phyloP scores from a whole-genome alignment of 2,797 vertebrate genomes.

The Cossypha niveicapilla region DNA sequence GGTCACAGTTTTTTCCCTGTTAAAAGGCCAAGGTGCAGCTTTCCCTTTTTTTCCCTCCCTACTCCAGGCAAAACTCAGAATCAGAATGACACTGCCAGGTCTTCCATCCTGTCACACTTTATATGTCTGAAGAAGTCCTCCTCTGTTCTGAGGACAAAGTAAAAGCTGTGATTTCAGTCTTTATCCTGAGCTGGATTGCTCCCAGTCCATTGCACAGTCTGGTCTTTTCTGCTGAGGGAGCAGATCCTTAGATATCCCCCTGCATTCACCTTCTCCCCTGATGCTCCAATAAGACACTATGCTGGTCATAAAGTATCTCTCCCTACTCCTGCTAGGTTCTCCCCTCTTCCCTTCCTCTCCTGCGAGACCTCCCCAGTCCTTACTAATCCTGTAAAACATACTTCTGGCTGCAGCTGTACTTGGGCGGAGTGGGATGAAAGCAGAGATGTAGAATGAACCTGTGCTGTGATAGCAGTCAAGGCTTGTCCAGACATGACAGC shows the following conservation, averaged over 20 bases:
- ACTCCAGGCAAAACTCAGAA: neutral
- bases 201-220: neutral
- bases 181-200: neutral
- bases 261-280: neutral
- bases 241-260: neutral
- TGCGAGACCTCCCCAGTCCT: neutral
- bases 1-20: neutral
- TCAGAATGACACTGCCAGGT: neutral
- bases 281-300: neutral
- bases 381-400: neutral
- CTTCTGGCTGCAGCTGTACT: neutral
- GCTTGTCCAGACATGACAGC: conserved; percentile 55
- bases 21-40: neutral
- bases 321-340: neutral
- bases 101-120: neutral
- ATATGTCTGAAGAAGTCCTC: neutral
- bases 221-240: neutral
- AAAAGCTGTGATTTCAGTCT: neutral
- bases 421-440: conserved; percentile 33
- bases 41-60: neutral
- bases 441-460: conserved; percentile 30
- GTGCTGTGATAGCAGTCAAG: conserved; percentile 16
- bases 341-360: neutral
- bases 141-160: neutral
- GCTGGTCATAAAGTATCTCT: neutral